phyloP scores from a whole-genome alignment of 2,113 vertebrate species.

The Psettodes erumei region DNA sequence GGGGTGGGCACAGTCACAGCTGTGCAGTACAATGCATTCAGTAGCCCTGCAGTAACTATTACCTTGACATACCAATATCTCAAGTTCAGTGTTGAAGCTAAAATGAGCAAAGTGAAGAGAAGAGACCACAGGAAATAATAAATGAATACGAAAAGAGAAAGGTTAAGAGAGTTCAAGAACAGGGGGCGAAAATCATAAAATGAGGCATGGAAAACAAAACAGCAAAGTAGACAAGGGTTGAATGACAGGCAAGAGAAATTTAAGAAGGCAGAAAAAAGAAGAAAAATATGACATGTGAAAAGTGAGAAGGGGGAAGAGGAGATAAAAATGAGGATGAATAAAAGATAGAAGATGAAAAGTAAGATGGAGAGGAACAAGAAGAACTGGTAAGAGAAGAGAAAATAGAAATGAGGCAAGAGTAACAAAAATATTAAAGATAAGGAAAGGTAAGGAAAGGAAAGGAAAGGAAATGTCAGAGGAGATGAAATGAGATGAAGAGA shows the following conservation, averaged over 20 bases:
- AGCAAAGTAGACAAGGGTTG: background rate
- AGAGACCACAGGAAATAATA: background rate
- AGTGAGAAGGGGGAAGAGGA: background rate
- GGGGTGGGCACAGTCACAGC: slow-evolving; percentile 31
- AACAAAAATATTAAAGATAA: background rate
- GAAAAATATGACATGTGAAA: background rate
- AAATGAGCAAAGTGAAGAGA: background rate
- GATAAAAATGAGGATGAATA: background rate
- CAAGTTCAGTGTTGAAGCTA: background rate
- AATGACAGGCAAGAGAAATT: background rate
- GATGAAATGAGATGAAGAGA: background rate
- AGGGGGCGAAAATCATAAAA: background rate
- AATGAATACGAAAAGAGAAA: background rate
- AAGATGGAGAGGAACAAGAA: background rate
- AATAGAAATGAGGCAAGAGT: background rate
- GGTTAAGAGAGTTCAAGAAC: background rate
- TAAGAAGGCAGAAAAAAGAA: background rate
- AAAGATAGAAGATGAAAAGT: slow-evolving; percentile 6
- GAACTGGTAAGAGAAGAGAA: background rate
- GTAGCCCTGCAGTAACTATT: background rate
- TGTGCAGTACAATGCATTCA: slow-evolving; percentile 7
- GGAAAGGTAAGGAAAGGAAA: background rate
- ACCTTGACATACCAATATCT: background rate
- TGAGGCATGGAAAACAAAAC: background rate
- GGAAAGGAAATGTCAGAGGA: background rate